Base-by-base conservation (phyloP, 2,888 invertebrate species). In the Eupsilia transversa region DNA sequence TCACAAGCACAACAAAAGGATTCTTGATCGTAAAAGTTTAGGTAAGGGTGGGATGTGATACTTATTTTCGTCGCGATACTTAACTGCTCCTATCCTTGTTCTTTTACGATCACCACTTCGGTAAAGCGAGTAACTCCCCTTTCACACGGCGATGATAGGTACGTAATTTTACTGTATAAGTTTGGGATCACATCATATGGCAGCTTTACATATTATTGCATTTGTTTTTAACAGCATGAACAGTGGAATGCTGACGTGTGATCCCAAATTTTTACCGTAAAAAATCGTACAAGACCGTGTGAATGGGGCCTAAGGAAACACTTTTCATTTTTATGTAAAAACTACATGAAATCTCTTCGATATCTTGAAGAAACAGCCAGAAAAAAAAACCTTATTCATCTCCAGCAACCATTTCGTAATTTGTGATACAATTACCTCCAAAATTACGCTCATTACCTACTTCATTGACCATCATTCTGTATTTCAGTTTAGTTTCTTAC, bases 21-120 rank as follows among this genome's bases (percentile, higher is more conserved):
- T 75, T 75, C 35, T 20, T 52, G 35, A 35, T 43, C 41, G 49
- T 75, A 41, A 67, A 77, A 46, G 38, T 30, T 72, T 43, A 38
- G 17, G n/a, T 49, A 38, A 33, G 17, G 14, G n/a, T 38, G 20
- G n/a, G n/a, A 73, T 57, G n/a, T n/a, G 20, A 33, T n/a, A 73
- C 38, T 72, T 72, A 27, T 46, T 52, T n/a, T 20, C 17, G n/a
- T 35, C 17, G 23, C 54, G n/a, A 27, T 43, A 56, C 27, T 72
- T 38, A 52, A 52, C 12, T 20, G 49, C 38, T n/a, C 12, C 30
- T 41, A 20, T 20, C 30, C 14, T 41, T 10, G 17, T 30, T 33
- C 0, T 30, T 72, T 72, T 43, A 72, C 72, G 43, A 35, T 17
- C 41, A 14, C 17, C 35, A 23, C 4, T 12, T 43, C 12, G 6